Base-by-base conservation (phyloP, 2,888 invertebrate genomes). In the Scaptomyza cyrtandrae region DNA sequence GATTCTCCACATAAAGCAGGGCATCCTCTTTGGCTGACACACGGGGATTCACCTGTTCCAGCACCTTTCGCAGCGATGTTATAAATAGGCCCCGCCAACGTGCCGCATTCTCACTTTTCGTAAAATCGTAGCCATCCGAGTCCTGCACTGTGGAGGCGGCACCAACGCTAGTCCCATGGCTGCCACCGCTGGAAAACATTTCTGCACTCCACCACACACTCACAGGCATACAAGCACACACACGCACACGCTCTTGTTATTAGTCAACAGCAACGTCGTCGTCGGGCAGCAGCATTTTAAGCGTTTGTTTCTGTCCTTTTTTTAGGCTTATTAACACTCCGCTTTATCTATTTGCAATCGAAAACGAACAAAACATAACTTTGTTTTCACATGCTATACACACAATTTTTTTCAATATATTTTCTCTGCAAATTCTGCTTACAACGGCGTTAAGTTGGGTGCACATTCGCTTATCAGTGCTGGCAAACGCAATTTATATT, bases 21-120 rank as follows among this genome's bases (percentile, higher is more conserved):
- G 98, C 98, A 93, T 97, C 98, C 87, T 97, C 96, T 89, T 96
- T 95, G 35, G 97, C 97, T 73, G 94, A 95, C 86, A 98, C 93
- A 29, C 96, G 95, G n/a, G 97, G 97, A 93, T 98, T 97, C 58
- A 97, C 96, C 92, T 97, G 97, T 89, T 97, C 96, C 92, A 98
- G 93, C 78, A 98, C 97, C 96, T 97, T 97, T 92, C 95, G 95
- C 89, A 98, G 94, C 54, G 98, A 95, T 90, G 94, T 95, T 91
- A 97, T 95, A 93, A 98, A 96, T 79, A 98, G 94, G 78, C 98
- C 97, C 91, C 96, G 96, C 98, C 98, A 98, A 94, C 98, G 98
- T 84, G 95, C 94, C 86, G 95, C 95, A 93, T 97, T 98, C 92
- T 97, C 97, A 91, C 95, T 96, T 92, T 96, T 96, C 91, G 95